These are phyloP conservation scores for Drymodes brunneopygia DNA, from an alignment of 2,113 vertebrate species.

Conservation along the genomic window DNA sequence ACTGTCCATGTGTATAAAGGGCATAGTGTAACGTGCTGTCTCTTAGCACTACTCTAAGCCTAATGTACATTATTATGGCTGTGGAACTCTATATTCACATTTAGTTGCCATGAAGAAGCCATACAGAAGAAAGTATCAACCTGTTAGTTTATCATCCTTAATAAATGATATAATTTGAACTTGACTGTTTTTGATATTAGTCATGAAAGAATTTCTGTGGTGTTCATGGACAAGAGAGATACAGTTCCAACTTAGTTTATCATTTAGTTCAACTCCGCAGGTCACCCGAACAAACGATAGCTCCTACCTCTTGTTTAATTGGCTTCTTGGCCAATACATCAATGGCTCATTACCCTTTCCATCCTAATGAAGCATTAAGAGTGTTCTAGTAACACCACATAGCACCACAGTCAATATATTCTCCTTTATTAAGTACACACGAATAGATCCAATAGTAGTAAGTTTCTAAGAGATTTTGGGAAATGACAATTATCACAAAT, in stretches of 20 bases:
- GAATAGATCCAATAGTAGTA: background rate
- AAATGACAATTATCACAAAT: background rate
- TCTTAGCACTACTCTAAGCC: background rate
- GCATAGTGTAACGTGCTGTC: constrained; percentile 29
- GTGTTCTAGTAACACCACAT: background rate
- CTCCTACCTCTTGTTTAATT: background rate
- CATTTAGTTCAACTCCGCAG: background rate
- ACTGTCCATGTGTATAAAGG: constrained; percentile 41
- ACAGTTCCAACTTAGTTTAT: background rate
- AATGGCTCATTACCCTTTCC: background rate
- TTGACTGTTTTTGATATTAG: background rate
- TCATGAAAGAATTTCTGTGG: background rate
- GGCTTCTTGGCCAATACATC: background rate
- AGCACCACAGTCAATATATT: background rate
- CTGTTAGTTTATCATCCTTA: background rate
- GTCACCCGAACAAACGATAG: background rate
- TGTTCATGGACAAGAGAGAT: background rate
- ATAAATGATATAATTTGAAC: background rate
- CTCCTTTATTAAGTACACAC: background rate
- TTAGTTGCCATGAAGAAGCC: background rate
- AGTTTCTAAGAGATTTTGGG: background rate
- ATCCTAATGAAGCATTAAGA: background rate
- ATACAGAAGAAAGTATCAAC: background rate
- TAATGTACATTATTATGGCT: background rate
- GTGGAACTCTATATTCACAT: background rate